Percentiles rank a stretch among this genome's conserved stretches.
Evolutionary conservation across 30 jellyfish, hydroid and myxozoan species (phyloP).

Genomic region (Sanderia malayensis): DNA sequence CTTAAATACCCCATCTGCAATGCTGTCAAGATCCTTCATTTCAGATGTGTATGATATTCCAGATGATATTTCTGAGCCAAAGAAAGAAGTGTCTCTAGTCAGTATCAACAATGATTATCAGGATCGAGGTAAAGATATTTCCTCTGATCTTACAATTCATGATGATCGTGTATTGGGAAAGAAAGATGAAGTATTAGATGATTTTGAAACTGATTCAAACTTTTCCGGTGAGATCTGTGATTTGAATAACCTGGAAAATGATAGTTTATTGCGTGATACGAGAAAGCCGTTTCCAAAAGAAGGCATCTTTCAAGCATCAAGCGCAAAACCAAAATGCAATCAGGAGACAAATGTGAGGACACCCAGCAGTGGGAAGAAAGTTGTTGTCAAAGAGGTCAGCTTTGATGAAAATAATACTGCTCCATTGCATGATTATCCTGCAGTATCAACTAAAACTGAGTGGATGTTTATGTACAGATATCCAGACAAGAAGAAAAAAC

Average conservation of each 20-base stretch:
- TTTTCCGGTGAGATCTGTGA: constrained; percentile 41
- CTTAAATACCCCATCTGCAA: not conserved
- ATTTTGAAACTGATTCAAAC: constrained; percentile 30
- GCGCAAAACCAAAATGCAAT: constrained; percentile 3
- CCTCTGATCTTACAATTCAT: not conserved
- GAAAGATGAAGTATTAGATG: not conserved
- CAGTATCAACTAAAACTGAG: constrained; percentile 1
- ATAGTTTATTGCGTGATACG: constrained; percentile 25
- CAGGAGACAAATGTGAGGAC: not conserved
- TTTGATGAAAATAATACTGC: not conserved
- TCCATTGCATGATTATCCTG: constrained; percentile 64
- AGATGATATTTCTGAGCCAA: constrained; percentile 1
- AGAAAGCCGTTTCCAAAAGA: constrained; percentile 45
- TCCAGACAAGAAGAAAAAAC: constrained; percentile 52
- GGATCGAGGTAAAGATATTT: not conserved
- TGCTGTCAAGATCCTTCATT: not conserved
- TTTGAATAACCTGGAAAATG: constrained; percentile 24
- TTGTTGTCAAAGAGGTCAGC: constrained; percentile 1
- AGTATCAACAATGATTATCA: not conserved
- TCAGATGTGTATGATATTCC: constrained; percentile 23
- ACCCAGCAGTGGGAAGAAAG: not conserved
- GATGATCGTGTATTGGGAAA: not conserved
- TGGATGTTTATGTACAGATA: constrained; percentile 80
- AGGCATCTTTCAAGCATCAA: constrained; percentile 49
- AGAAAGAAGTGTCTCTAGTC: not conserved